These are phyloP conservation scores for Microcebus tavaratra DNA, from an alignment of 2,113 vertebrate genomes.

Conservation along the genomic window DNA sequence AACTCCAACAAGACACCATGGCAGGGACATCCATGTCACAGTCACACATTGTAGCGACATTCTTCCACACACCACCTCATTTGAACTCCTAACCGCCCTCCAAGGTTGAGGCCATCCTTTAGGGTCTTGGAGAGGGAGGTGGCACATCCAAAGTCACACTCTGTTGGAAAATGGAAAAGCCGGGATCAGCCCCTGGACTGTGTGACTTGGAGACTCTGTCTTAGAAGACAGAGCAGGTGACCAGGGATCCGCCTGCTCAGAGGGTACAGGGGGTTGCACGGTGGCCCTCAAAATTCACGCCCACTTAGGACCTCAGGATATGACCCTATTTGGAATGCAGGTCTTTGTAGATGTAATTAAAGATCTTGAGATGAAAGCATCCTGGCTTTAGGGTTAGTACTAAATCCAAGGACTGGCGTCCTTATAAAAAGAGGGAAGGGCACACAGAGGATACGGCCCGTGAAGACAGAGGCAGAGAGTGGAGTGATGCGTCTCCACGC, in stretches of 20 bases:
- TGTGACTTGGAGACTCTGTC: not conserved
- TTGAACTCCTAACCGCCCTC: not conserved
- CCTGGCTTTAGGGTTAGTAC: not conserved
- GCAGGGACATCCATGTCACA: not conserved
- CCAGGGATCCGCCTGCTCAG: not conserved
- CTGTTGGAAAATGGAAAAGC: not conserved
- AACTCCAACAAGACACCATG: not conserved
- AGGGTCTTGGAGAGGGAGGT: not conserved
- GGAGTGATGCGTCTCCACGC: too few species aligned
- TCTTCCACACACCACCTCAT: not conserved
- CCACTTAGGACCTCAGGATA: not conserved
- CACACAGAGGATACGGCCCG: not conserved
- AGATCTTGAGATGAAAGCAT: not conserved
- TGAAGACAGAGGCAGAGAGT: not conserved
- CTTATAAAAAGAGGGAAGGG: not conserved
- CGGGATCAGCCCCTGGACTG: not conserved
- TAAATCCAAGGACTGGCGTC: not conserved
- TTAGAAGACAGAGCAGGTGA: fast-evolving
- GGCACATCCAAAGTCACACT: not conserved
- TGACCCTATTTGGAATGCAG: not conserved
- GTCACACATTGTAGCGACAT: not conserved
- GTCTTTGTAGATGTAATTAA: not conserved
- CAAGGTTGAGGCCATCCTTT: not conserved
- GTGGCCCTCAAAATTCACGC: not conserved
- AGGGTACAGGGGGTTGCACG: fast-evolving